These are phyloP conservation scores for Neogale vison DNA, from an alignment of 2,113 vertebrate species.

Conservation along the genomic window DNA sequence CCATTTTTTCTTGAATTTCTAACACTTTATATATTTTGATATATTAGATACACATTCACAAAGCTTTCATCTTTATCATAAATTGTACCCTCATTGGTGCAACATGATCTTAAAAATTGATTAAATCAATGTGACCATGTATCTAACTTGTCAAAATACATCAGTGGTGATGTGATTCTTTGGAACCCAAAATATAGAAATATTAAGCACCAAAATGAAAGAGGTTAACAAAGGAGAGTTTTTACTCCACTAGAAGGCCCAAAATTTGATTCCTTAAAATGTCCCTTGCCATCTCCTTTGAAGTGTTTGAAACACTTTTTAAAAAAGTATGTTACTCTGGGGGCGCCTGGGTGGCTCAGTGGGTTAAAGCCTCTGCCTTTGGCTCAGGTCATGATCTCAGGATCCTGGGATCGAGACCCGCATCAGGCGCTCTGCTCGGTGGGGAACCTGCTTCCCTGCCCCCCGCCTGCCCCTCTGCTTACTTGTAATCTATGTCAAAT, in stretches of 20 bases:
- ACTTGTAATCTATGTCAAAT: no score
- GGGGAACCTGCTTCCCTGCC: no score
- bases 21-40: not conserved
- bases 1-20: not conserved
- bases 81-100: not conserved
- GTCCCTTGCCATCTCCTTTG: not conserved
- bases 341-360: no score
- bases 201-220: not conserved
- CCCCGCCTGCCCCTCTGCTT: no score
- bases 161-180: not conserved
- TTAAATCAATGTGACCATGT: no score
- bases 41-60: not conserved
- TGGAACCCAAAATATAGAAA: not conserved
- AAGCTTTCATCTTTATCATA: not conserved
- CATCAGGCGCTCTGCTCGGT: no score
- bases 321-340: not conserved
- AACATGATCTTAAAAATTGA: not conserved
- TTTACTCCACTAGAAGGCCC: not conserved
- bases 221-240: not conserved
- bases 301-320: not conserved
- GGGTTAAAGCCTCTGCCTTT: no score
- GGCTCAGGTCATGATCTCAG: no score
- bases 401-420: no score
- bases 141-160: no score
- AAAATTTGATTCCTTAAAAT: not conserved